Evolutionary conservation across 2,113 vertebrate genomes (phyloP).

Genomic region (Cyanistes caeruleus): DNA sequence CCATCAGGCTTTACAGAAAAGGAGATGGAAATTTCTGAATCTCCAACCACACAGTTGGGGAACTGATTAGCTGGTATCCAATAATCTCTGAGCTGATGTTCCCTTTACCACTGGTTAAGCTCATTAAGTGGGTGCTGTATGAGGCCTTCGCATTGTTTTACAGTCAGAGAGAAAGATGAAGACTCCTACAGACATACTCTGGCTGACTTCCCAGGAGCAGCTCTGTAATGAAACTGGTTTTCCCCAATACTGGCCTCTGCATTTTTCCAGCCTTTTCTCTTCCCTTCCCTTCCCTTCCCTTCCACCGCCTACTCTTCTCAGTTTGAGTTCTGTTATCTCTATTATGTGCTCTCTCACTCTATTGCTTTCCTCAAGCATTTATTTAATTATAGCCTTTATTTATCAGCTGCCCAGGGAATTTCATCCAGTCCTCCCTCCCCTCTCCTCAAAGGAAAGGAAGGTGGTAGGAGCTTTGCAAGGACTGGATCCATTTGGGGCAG

Average conservation of each 20-base stretch:
- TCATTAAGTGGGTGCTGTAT: not conserved
- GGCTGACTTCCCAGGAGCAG: constrained; percentile 56
- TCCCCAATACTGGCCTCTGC: constrained; percentile 68
- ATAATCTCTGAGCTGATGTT: not conserved
- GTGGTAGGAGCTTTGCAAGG: not conserved
- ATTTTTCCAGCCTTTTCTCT: constrained; percentile 56
- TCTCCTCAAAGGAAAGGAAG: not conserved
- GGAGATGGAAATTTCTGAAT: not conserved
- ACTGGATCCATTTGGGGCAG: not conserved
- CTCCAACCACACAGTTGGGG: not conserved
- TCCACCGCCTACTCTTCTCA: constrained; percentile 45
- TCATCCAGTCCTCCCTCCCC: not conserved
- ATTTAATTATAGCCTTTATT: not conserved
- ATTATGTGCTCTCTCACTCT: constrained; percentile 47
- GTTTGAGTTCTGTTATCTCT: constrained; percentile 64
- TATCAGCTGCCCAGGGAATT: not conserved
- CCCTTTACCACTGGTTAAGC: not conserved
- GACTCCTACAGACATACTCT: constrained; percentile 37
- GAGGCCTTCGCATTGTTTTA: not conserved
- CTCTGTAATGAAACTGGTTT: not conserved
- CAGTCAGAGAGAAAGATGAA: not conserved
- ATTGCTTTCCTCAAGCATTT: not conserved
- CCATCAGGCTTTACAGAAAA: not conserved
- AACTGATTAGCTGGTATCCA: not conserved
- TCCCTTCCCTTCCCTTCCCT: not conserved